Evolutionary conservation across 2,888 invertebrate genomes (phyloP), one percentile per base, ranked within the genome.

Genomic region (Chaetoderma sp.): DNA sequence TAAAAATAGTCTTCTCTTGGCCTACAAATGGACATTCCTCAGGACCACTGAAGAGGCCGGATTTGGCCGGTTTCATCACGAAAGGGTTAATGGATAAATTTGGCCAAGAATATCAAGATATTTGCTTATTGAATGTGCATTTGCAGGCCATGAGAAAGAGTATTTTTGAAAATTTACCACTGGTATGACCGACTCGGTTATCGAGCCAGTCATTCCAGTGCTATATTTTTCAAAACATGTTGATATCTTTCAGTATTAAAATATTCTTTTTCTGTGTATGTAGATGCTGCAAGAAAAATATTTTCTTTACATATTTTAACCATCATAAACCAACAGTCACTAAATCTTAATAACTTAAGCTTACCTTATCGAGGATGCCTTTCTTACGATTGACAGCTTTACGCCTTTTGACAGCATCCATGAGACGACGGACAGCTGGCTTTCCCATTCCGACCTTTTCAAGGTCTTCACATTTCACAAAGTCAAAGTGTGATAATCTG

Each of bases 361-460:
- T 21, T 72, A 83, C 85, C 82, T 83, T 86, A 30, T 84, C 83
- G 1, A 85, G 68, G 16, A 81, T 74, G 21, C 78, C 76, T 60
- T 80, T 78, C 57, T 82, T 83, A 30, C 77, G 74, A 4, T 75
- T 47, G 16, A 63, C 63, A 5, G 74, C 67, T 65, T 82, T 83
- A 87, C 95, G 96, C 78, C 78, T 72, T 63, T 95, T 94, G 1
- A 97, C 94, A 13, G 95, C 93, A 87, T 97, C 97, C 83, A 98
- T 88, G 16, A 98, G 88, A 61, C 98, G 90, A 36, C 97, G 89
- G 3, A 95, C 92, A 2, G 96, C 98, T 59, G 98, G 98, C 84
- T 94, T 94, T 55, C 96, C 95, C 83, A 98, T 90, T 1, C 98
- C 98, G 82, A 97, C 93, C 82, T 94, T 93, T 83, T 96, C 96